Conservation (phyloP, 2,113 vertebrate genomes). For the Emydura subglobosa region DNA sequence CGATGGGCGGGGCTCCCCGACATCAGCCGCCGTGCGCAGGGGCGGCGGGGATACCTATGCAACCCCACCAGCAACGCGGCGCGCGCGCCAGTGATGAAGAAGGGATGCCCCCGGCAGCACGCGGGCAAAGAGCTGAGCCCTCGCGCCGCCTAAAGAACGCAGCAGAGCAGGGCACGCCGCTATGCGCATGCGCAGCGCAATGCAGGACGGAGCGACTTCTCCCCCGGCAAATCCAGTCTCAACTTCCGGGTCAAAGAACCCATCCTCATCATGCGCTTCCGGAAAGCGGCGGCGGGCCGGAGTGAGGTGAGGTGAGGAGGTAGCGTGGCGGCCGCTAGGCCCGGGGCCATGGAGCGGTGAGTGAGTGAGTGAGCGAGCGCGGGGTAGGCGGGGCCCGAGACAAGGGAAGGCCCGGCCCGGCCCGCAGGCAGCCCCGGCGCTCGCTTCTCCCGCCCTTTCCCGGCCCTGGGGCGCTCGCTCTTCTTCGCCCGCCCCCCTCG, state of each 20-base stretch:
- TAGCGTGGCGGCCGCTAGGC: no score
- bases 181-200: not conserved
- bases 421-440: not conserved
- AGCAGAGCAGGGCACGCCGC: not conserved
- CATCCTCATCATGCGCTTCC: not conserved
- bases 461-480: no score
- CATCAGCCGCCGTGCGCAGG: no score
- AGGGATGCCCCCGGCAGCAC: no score
- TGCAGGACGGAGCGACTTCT: not conserved
- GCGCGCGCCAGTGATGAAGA: no score
- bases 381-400: not conserved
- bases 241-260: not conserved
- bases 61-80: no score
- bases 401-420: not conserved
- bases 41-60: no score
- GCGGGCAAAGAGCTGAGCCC: no score
- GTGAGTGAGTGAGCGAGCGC: not conserved
- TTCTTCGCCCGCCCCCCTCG: no score
- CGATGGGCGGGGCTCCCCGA: no score
- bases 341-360: not conserved
- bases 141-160: not conserved
- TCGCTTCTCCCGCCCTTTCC: not conserved
- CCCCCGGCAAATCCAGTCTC: not conserved
- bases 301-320: no score
- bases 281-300: not conserved